A percentile compares a stretch with the other conserved stretches of the same genome.
Conservation (phyloP, 2,113 vertebrate species). For the Menidia beryllina region DNA sequence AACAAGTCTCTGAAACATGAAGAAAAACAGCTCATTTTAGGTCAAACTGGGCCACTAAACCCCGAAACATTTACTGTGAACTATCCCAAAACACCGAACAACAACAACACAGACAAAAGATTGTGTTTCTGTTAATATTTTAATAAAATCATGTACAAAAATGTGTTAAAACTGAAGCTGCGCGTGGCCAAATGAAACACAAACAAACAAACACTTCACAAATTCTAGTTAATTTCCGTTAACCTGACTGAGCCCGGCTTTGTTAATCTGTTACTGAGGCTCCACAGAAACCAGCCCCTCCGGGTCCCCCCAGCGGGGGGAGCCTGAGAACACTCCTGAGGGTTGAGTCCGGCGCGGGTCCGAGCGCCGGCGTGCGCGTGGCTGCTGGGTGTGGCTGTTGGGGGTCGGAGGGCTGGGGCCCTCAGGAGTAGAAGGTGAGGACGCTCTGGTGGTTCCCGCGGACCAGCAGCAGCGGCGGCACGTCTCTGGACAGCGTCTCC, state of each 20-base stretch:
- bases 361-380: neutral
- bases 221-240: no score
- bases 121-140: constrained; percentile 53
- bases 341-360: constrained; percentile 34
- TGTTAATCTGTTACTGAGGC: constrained; percentile 12
- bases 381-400: no score
- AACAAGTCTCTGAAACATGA: no score
- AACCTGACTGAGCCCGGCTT: neutral
- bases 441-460: constrained; percentile 99
- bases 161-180: constrained; percentile 25
- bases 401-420: no score
- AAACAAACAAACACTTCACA: no score
- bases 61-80: no score
- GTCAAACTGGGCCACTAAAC: no score
- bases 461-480: constrained; percentile 93
- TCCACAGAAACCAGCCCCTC: neutral
- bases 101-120: neutral
- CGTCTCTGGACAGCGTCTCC: constrained; percentile 91
- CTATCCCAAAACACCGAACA: no score
- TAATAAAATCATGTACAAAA: constrained; percentile 68
- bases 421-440: constrained; percentile 98
- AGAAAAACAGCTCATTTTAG: no score
- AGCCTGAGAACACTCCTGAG: neutral
- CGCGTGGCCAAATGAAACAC: neutral
- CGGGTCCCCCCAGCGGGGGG: constrained; percentile 25